These are phyloP conservation scores for Spodoptera littoralis DNA, from an alignment of 2,888 invertebrate genomes.

Conservation along the genomic window DNA sequence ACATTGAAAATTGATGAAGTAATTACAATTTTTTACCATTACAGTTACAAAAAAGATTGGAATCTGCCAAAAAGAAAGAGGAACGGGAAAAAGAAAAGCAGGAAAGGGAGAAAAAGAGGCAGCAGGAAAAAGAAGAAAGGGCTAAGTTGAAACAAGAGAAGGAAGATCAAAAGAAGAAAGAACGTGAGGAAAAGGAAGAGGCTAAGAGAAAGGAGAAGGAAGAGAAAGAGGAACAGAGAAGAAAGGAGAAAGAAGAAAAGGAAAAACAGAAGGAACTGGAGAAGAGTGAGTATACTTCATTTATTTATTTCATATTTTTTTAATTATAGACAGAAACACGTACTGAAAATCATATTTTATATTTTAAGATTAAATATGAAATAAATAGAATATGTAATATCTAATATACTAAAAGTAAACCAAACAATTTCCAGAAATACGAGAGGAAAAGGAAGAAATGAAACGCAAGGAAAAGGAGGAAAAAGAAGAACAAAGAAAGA, in stretches of 20 bases:
- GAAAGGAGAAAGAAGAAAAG: constrained; percentile 86
- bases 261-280: constrained; percentile 88
- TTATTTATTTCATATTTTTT: too few relatives aligned
- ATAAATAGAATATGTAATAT: too few relatives aligned
- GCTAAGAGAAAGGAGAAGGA: constrained; percentile 81
- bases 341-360: too few relatives aligned
- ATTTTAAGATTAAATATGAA: too few relatives aligned
- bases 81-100: constrained; percentile 86
- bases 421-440: constrained; percentile 71
- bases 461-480: constrained; percentile 82
- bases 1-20: background rate
- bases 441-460: constrained; percentile 81
- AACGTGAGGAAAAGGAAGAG: constrained; percentile 84
- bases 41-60: constrained; percentile 88
- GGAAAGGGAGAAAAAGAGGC: constrained; percentile 81
- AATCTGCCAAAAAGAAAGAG: constrained; percentile 88
- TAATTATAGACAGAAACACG: too few relatives aligned
- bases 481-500: constrained; percentile 84
- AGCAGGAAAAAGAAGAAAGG: constrained; percentile 84
- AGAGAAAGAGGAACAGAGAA: constrained; percentile 87
- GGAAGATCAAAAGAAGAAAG: constrained; percentile 77
- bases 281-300: constrained; percentile 74
- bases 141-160: constrained; percentile 82
- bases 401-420: background rate
- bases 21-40: constrained; percentile 10